Percentiles rank a stretch among this genome's conserved stretches.
Evolutionary conservation across 2,113 vertebrate genomes (phyloP).

Genomic region (Bos javanicus): DNA sequence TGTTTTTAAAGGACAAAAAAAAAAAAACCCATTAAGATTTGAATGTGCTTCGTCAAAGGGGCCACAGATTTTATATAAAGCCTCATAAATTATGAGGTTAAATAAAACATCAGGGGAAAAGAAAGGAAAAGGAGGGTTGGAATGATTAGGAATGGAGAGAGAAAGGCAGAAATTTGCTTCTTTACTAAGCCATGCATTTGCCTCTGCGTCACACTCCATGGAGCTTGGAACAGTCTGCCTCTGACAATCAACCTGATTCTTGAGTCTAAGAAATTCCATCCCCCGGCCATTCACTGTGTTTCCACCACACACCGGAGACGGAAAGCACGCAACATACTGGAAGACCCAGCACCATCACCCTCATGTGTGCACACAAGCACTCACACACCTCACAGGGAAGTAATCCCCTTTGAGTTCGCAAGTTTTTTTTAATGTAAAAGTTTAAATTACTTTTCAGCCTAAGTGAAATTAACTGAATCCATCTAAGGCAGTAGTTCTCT

Average conservation of each 20-base stretch:
- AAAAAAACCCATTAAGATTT: neutral
- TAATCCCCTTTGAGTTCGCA: neutral
- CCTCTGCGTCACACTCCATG: neutral
- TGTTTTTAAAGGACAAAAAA: constrained; percentile 23
- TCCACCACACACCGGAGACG: neutral
- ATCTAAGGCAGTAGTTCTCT: neutral
- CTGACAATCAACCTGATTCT: neutral
- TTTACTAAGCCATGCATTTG: neutral
- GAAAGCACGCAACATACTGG: neutral
- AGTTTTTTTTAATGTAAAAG: neutral
- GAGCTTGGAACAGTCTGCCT: neutral
- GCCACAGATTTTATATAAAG: neutral
- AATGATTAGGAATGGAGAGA: neutral
- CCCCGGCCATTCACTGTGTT: neutral
- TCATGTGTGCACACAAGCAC: neutral
- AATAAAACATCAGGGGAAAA: neutral
- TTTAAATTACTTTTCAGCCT: neutral
- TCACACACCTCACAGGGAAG: neutral
- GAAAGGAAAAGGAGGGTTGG: neutral
- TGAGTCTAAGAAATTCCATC: neutral
- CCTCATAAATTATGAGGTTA: neutral
- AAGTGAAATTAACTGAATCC: neutral
- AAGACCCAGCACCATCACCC: neutral
- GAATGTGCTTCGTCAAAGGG: constrained; percentile 3
- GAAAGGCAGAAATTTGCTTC: constrained; percentile 10